Conservation (phyloP, 2,888 invertebrate species). For the Kryphioiulus occultus region DNA sequence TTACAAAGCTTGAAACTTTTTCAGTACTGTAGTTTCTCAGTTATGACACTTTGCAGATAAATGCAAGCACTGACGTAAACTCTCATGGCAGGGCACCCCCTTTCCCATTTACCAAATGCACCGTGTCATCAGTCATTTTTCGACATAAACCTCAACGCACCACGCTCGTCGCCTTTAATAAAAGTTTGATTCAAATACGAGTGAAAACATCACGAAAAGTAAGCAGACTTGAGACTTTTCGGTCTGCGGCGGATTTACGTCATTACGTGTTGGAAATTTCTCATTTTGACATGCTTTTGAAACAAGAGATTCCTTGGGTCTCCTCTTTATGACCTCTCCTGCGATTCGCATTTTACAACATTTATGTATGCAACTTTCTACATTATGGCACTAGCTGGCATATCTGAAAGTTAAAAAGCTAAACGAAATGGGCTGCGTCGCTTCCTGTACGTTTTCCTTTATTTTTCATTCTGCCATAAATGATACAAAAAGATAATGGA, state of each 20-base stretch:
- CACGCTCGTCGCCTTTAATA: background rate
- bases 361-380: background rate
- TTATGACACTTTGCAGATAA: too few species aligned
- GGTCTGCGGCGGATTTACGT: constrained; percentile 23
- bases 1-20: too few species aligned
- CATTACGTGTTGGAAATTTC: constrained; percentile 14
- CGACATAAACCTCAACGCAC: background rate
- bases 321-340: background rate
- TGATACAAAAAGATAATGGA: constrained; percentile 1
- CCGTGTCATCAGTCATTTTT: background rate
- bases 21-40: too few species aligned
- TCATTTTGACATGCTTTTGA: constrained; percentile 23
- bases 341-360: background rate
- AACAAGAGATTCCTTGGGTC: background rate
- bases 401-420: background rate
- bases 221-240: background rate
- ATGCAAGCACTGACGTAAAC: background rate
- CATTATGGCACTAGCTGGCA: background rate
- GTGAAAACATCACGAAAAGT: background rate
- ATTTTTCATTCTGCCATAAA: background rate
- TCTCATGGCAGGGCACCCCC: background rate
- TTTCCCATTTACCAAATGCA: background rate
- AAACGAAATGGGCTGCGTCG: background rate
- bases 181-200: background rate
- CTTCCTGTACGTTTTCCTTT: background rate